Evolutionary conservation across 2,888 invertebrate genomes (phyloP), one percentile per base, ranked within the genome.

Genomic region (Autographa gamma): DNA sequence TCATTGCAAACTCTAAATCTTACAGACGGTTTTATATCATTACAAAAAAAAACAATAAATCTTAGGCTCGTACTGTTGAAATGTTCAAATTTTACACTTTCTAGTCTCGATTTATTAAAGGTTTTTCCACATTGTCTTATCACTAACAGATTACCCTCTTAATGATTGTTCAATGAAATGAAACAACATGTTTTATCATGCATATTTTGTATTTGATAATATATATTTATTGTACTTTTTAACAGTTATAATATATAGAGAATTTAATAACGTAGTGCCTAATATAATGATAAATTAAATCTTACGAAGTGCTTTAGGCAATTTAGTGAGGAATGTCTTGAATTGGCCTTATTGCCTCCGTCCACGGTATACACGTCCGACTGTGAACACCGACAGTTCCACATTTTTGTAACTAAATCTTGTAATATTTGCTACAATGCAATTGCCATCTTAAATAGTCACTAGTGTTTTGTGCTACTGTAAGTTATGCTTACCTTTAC

Each of bases 101-200:
- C 95, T 95, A 95, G 95, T 95, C 95, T 94, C 92, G 87, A 92
- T 92, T 90, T 90, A 89, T 88, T 90, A 87, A 90, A 90, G 88
- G 87, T 90, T 88, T 81, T 86, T 86, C 81, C 76, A 82, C 83
- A 73, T 67, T 80, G 81, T 86, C 80, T 85, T 83, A 78, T 84
- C 84, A 85, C 81, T 69, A 81, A 81, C 74, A 80, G 74, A 68
- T 76, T 79, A 80, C 80, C 81, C 69, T 56, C 54, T 19, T 60
- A 66, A 73, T 65, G 61, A 69, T 69, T 73, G 52, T 70, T 67
- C 73, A 60, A 71, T 69, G 38, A 69, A 73, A 60, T 73, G 67
- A 73, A 69, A 43, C 63, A 71, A 75, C 60, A 66, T 69, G 61
- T 77, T 66, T 82, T 69, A 82, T 71, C 63, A 32, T 71, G 61